Base-by-base conservation (phyloP, 2,888 invertebrate genomes). In the Lasioglossum calceatum region DNA sequence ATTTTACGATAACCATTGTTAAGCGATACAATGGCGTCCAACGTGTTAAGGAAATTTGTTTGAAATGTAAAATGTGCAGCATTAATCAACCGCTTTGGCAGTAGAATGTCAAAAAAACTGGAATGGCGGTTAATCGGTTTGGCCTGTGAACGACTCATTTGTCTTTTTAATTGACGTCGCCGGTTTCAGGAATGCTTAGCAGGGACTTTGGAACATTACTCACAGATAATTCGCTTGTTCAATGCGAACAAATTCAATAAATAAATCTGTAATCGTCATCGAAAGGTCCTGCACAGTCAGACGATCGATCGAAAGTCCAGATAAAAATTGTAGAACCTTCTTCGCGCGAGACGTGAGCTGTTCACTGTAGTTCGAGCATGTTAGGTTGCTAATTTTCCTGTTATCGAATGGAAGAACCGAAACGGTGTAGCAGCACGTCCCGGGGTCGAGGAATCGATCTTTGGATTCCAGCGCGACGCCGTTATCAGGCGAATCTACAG, bases 401-500 rank as follows among this genome's bases (percentile, higher is more conserved):
- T 64, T 64, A 27, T 64, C 67, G 67, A 32, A 67, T 36, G 32
- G 67, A 19, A 67, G 36, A 67, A 67, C 10, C 67, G 67, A 19
- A 67, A 36, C 32, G 36, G 19, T 16, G 32, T 19, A 19, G 36
- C 32, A 19, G 67, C 67, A 19, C 10, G 36, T 27, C 27, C 7
- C 44, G 44, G 72, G 23, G 72, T 27, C 27, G 44, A 14, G 44
- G 42, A 72, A 72, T 73, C 73, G 73, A 73, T 73, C 73, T 44
- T 32, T 0, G 71, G 39, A 47, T 61, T 44, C 27, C 71, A n/a
- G 5, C 50, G n/a, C 23, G 12, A 16, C n/a, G n/a, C 32, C 44
- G 32, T 64, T 77, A 77, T 77, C 77, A 8, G 7, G 23, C 47
- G 64, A 32, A 77, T 77, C 77, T 64, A 64, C 64, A 32, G 64